Percentiles rank a stretch among this genome's conserved stretches.
These are phyloP conservation scores for Pterostichus madidus DNA, from an alignment of 2,888 invertebrate species.

Conservation along the genomic window DNA sequence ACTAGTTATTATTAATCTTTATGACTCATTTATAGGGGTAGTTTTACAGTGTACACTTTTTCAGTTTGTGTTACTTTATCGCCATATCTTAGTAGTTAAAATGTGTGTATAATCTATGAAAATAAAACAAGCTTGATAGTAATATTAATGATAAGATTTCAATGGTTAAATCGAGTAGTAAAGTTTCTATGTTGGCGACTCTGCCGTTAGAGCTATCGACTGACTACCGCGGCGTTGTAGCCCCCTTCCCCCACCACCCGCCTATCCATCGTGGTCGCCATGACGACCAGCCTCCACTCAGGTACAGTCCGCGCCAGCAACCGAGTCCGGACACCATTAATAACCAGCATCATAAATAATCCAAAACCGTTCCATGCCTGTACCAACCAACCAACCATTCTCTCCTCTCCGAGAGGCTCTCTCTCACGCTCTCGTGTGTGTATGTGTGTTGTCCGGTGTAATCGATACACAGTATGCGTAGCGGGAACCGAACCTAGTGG, in stretches of 20 bases:
- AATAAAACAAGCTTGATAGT: too few relatives aligned
- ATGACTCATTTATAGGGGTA: too few relatives aligned
- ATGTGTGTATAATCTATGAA: too few relatives aligned
- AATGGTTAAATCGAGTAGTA: too few relatives aligned
- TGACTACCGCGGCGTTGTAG: not conserved
- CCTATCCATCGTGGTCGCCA: slow-evolving; percentile 58
- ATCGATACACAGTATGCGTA: slow-evolving; percentile 59
- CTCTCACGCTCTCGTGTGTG: not conserved
- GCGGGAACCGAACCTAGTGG: not conserved
- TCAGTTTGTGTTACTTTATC: too few relatives aligned
- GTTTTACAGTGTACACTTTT: too few relatives aligned
- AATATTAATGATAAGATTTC: too few relatives aligned
- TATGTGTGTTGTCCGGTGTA: slow-evolving; percentile 40
- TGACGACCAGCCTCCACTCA: slow-evolving; percentile 65
- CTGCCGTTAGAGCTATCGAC: slow-evolving; percentile 56
- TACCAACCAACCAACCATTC: slow-evolving; percentile 29
- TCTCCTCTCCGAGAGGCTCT: not conserved
- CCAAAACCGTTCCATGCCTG: slow-evolving; percentile 59
- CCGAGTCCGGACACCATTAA: slow-evolving; percentile 62
- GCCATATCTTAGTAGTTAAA: too few relatives aligned
- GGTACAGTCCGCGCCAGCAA: slow-evolving; percentile 60
- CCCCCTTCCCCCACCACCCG: slow-evolving; percentile 27
- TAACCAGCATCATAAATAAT: slow-evolving; percentile 66
- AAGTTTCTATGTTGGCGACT: slow-evolving; percentile 32
- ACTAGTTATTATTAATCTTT: too few relatives aligned